Evolutionary conservation across 1,140 invertebrate genomes (phyloP), one percentile per base, ranked within the genome.

Genomic region (Anagrus nilaparvatae): DNA sequence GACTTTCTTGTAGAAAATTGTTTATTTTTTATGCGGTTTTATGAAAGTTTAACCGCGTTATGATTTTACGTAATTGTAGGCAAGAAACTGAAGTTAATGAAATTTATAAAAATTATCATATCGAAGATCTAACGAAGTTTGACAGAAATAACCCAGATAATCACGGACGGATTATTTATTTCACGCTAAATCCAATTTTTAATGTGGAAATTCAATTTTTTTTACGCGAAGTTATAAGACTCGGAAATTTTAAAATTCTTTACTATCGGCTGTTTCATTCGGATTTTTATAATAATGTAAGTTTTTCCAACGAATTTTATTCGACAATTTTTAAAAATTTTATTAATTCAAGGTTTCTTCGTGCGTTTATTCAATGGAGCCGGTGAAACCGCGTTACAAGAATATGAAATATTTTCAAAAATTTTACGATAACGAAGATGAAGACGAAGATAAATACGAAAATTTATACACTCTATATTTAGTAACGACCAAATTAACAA

Each of bases 111-210:
- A n/a, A n/a, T 45, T 76, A 72, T 53, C 65, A 74, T 39, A 58
- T 76, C 24, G 72, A 75, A 37, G 61, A 72, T 50, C 70, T 71
- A 43, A 65, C 71, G 24, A 66, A 71, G 48, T 61, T 58, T 47
- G 59, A 62, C 46, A 61, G 53, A 20, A 66, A 73, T 44, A 43
- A 47, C 29, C 41, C 54, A 20, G 54, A 62, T n/a, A 64, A 64
- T n/a, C 71, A 76, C 50, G 70, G 53, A 4, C 58, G 65, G 31
- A 50, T 77, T 0, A 52, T 72, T 39, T 71, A 76, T 46, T 69
- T 75, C 48, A 59, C 69, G 16, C 38, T 77, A 3, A 69, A 71
- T 35, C 77, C 79, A 10, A 69, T 75, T 12, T 76, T 81, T 48
- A 63, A 69, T 23, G 63, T 65, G 20, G 65, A 75, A 43, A 61